A percentile compares a stretch with the other conserved stretches of the same genome.
phyloP scores from a whole-genome alignment of 2,888 invertebrate species.

The Glaucopsyche alexis region DNA sequence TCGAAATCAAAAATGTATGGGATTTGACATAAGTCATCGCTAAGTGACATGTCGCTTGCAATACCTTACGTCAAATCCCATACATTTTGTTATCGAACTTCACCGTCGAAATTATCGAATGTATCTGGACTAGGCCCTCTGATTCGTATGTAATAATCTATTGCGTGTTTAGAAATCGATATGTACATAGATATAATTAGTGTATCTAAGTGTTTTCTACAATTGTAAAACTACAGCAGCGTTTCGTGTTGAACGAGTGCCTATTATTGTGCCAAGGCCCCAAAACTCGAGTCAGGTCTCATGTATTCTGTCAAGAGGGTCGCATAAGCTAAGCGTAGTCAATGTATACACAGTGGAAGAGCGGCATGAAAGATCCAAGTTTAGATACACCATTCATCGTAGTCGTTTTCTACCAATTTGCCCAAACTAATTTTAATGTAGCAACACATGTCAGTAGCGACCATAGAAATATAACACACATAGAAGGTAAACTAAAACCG shows the following conservation, averaged over 20 bases:
- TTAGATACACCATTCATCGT: background rate
- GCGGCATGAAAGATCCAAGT: background rate
- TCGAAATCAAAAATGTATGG: no score
- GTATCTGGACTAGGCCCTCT: no score
- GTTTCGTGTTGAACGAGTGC: slow-evolving; percentile 38
- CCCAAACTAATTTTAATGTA: background rate
- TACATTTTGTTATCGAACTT: no score
- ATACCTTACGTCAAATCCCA: no score
- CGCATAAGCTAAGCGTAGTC: slow-evolving; percentile 62
- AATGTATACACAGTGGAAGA: background rate
- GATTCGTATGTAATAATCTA: background rate
- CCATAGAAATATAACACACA: no score
- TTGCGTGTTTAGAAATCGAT: slow-evolving; percentile 1
- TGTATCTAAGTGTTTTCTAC: slow-evolving; percentile 30
- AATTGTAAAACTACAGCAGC: slow-evolving; percentile 29
- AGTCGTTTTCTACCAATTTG: background rate
- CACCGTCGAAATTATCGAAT: no score
- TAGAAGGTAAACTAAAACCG: no score
- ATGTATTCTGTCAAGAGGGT: slow-evolving; percentile 47
- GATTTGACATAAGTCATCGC: no score
- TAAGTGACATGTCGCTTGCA: no score
- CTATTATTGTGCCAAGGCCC: slow-evolving; percentile 40
- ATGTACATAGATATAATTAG: slow-evolving; percentile 29
- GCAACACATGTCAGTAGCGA: background rate
- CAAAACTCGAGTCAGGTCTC: slow-evolving; percentile 34